phyloP scores from a whole-genome alignment of 2,797 vertebrate species.

The Florisuga fusca region DNA sequence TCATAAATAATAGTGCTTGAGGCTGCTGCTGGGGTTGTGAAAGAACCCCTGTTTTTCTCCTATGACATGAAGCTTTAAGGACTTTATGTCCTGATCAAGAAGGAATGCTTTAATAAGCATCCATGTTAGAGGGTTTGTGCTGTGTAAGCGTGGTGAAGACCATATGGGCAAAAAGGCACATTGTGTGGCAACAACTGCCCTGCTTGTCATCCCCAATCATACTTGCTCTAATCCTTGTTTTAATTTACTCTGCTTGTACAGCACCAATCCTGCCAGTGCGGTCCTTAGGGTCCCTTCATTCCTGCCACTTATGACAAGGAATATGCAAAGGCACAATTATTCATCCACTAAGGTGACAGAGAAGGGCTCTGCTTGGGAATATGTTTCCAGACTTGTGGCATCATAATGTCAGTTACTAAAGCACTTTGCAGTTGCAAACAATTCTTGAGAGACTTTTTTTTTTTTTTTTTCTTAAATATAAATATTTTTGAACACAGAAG shows the following conservation, averaged over 20 bases:
- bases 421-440: constrained; percentile 88
- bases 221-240: constrained; percentile 91
- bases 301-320: constrained; percentile 93
- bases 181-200: constrained; percentile 85
- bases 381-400: constrained; percentile 84
- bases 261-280: constrained; percentile 86
- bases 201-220: constrained; percentile 94
- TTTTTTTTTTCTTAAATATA: constrained; percentile 70
- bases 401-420: constrained; percentile 90
- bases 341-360: constrained; percentile 93
- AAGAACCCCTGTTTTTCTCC: constrained; percentile 56
- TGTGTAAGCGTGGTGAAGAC: constrained; percentile 83
- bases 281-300: constrained; percentile 95
- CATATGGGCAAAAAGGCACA: constrained; percentile 90
- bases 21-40: constrained; percentile 31
- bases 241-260: constrained; percentile 94
- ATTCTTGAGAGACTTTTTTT: constrained; percentile 87
- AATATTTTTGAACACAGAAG: constrained; percentile 83
- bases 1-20: constrained; percentile 52
- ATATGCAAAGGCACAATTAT: constrained; percentile 96
- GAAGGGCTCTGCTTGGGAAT: constrained; percentile 88
- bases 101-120: constrained; percentile 78
- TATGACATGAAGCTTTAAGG: constrained; percentile 64
- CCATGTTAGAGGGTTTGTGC: constrained; percentile 78
- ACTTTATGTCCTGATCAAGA: constrained; percentile 73